Evolutionary conservation across 1,140 invertebrate species (phyloP), one percentile per base, ranked within the genome.

Genomic region (Bombus vancouverensis): DNA sequence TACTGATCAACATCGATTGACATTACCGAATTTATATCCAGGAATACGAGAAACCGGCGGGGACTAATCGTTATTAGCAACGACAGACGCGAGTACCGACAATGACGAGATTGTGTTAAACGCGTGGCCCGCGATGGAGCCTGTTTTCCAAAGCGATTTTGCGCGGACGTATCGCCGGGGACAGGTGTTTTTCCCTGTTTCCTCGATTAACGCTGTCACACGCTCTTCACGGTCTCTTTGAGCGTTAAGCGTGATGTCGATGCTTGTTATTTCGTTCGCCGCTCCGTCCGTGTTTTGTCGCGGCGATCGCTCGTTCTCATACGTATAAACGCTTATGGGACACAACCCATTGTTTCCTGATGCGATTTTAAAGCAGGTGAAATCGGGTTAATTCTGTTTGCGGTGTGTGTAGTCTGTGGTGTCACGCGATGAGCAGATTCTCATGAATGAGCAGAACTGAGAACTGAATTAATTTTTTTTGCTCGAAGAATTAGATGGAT

Each of bases 81-180:
- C 89, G 92, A 91, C 92, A 91, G 87, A 85, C 87, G 80, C 87
- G 84, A 62, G 12, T 13, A 12, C 28, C 83, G 81, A 82, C 86
- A 88, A 80, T 92, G 87, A 92, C 88, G 87, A 89, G 89, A 93
- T 92, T 91, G 73, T 83, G 90, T 93, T 92, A 91, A 81, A 75
- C 77, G 42, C 62, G 42, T 2, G 59, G 42, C 1, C 25, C 70
- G n/a, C 59, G 28, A 37, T 68, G 66, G 2, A 6, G 66, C 79
- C 79, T n/a, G 65, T 59, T 81, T 72, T 59, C 68, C 70, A 32
- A 74, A 65, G 18, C 81, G 75, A 85, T 66, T 81, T 59, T 65
- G 68, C 39, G 28, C 39, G 22, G 71, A 53, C 72, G 72, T 44
- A 13, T 42, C 72, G 25, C 28, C 22, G 13, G 32, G 12, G 13